Base-by-base conservation (phyloP, 2,113 vertebrate genomes). In the Syngnathoides biaculeatus region DNA sequence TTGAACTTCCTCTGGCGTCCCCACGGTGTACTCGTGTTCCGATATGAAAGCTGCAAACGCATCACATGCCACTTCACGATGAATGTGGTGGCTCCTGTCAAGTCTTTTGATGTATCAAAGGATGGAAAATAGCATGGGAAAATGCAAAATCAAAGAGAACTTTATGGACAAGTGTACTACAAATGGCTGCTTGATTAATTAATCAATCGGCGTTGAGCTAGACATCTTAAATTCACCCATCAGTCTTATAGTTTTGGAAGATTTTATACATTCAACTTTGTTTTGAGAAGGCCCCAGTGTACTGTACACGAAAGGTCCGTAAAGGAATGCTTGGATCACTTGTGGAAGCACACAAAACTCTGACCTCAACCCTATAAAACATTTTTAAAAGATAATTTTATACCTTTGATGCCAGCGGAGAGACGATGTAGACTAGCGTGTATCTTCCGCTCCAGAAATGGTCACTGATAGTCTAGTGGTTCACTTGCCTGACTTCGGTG, bases 61-160 rank as follows among this genome's bases (percentile, higher is more conserved):
- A 83, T 87, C 81, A 82, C 72, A 79, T 66, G 69, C 71, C 58
- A 68, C 76, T 75, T 85, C 74, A 72, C 74, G 75, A 75, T 79
- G 65, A 74, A 83, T 80, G 81, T 79, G 78, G 69, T 82, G 74
- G 75, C 69, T 84, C 53, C 73, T 82, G 75, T 85, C 79, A 75
- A 71, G 74, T 65, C 75, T 81, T 83, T 83, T 84, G 81, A 87
- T 86, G 84, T 74, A 86, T 89, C 60, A 59, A 70, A 12, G 56
- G 69, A 30, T 75, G 64, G 53, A 67, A 79, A 78, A 82, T 75
- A 79, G 42, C 56, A 82, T 83, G 71, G 24, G 22, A 75, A 83
- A 89, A 89, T 82, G 82, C 75, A 74, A 86, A 85, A 80, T 74
- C 69, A 45, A n/a, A 78, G 71, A 62, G 65, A 30, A n/a, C 67